Evolutionary conservation across 2,888 invertebrate species (phyloP).

Genomic region (Eurytoma adleriae): DNA sequence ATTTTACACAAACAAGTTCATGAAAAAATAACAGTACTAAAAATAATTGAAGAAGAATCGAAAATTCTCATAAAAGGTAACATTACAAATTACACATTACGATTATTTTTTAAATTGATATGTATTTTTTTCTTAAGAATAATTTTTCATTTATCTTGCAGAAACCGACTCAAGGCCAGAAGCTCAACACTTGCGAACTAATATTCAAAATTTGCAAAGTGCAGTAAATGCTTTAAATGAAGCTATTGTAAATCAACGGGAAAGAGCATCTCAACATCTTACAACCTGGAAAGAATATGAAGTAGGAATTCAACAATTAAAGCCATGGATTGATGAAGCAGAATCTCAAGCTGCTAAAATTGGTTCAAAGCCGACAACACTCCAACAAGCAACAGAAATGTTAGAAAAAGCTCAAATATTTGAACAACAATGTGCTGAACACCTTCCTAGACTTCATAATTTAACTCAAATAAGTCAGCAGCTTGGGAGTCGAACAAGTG

Average conservation of each 20-base stretch:
- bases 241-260: constrained; percentile 86
- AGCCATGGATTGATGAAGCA: constrained; percentile 92
- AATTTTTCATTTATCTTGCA: constrained; percentile 52
- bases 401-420: constrained; percentile 85
- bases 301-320: constrained; percentile 83
- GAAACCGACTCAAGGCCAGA: constrained; percentile 83
- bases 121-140: not conserved
- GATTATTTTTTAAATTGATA: constrained; percentile 18
- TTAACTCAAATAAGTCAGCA: constrained; percentile 86
- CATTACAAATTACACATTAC: constrained; percentile 24
- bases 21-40: constrained; percentile 86
- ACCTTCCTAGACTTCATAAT: constrained; percentile 85
- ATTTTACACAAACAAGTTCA: constrained; percentile 85
- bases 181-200: constrained; percentile 85
- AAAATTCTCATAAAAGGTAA: constrained; percentile 81
- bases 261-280: constrained; percentile 86
- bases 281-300: constrained; percentile 92
- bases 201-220: constrained; percentile 86
- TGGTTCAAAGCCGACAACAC: constrained; percentile 85
- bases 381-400: constrained; percentile 89
- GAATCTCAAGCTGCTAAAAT: constrained; percentile 87
- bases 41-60: constrained; percentile 86
- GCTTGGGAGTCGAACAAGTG: constrained; percentile 85
- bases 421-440: constrained; percentile 86
- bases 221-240: constrained; percentile 87